Conservation (phyloP, 2,888 invertebrate species). For the Mimachlamys varia region DNA sequence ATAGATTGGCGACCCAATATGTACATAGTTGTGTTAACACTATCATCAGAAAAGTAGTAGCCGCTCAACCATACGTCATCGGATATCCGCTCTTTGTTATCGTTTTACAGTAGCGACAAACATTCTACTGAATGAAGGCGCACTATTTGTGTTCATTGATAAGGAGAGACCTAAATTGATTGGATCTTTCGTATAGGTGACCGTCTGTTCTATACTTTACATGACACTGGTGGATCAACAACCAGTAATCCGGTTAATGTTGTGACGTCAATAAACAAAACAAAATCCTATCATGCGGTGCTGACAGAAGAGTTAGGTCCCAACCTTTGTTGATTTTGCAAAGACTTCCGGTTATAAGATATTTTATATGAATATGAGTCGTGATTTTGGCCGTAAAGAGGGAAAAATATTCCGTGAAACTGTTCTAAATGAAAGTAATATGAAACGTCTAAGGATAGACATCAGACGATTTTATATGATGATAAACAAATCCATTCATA, state of each 20-base stretch:
- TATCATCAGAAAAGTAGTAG: not conserved
- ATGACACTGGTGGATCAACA: not conserved
- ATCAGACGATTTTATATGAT: too few species aligned
- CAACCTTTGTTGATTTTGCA: not conserved
- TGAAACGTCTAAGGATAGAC: too few species aligned
- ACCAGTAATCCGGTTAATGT: not conserved
- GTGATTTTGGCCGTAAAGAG: not conserved
- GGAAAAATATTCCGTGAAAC: not conserved
- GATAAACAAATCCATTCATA: too few species aligned
- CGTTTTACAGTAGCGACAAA: not conserved
- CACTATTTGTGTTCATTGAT: slow-evolving; percentile 3
- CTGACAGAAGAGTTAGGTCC: too few species aligned
- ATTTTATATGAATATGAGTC: not conserved
- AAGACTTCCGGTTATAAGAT: not conserved
- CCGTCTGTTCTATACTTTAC: not conserved
- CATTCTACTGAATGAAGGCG: not conserved
- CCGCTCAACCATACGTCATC: not conserved
- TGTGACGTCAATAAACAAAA: not conserved
- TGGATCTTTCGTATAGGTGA: not conserved
- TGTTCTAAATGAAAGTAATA: too few species aligned
- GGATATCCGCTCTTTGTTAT: not conserved
- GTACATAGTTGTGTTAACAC: not conserved
- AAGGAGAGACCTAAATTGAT: not conserved
- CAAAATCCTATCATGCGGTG: not conserved
- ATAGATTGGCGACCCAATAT: not conserved